Percentiles rank a stretch among this genome's conserved stretches.
Conservation (phyloP, 2,888 invertebrate genomes). For the Drosophila monieri region DNA sequence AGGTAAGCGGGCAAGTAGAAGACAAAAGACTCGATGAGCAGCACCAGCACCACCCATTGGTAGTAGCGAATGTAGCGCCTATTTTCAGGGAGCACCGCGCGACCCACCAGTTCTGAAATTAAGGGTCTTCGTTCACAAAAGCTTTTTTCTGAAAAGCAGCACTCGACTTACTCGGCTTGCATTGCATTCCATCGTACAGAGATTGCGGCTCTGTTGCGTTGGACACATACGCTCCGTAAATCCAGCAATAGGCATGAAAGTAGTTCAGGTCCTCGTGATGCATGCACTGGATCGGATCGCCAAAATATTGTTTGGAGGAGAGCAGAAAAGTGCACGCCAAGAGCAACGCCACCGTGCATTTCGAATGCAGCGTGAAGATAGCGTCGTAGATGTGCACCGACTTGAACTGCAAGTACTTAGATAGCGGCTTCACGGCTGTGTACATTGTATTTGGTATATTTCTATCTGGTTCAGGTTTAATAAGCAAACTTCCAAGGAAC, state of each 20-base stretch:
- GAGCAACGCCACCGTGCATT: constrained; percentile 89
- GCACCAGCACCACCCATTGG: constrained; percentile 82
- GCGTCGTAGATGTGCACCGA: constrained; percentile 90
- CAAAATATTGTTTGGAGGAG: constrained; percentile 93
- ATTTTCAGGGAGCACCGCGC: constrained; percentile 24
- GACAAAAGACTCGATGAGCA: constrained; percentile 78
- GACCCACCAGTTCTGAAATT: constrained; percentile 15
- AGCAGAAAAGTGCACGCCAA: constrained; percentile 90
- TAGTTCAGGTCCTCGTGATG: constrained; percentile 86
- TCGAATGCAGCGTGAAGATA: constrained; percentile 90
- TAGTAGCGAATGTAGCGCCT: constrained; percentile 82
- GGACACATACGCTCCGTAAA: constrained; percentile 89
- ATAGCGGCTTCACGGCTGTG: constrained; percentile 87
- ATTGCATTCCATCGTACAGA: constrained; percentile 3
- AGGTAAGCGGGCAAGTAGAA: constrained; percentile 82
- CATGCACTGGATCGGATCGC: constrained; percentile 92
- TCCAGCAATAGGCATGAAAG: constrained; percentile 92
- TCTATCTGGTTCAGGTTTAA: neutral
- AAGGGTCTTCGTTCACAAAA: neutral
- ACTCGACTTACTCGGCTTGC: constrained; percentile 8
- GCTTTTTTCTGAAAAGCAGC: neutral
- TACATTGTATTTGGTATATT: constrained; percentile 84
- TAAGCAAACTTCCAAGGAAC: neutral
- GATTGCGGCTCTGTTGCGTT: neutral
- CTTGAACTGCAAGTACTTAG: constrained; percentile 86